Base-by-base conservation (phyloP, 2,888 invertebrate genomes). In the Agriopis leucophaearia region DNA sequence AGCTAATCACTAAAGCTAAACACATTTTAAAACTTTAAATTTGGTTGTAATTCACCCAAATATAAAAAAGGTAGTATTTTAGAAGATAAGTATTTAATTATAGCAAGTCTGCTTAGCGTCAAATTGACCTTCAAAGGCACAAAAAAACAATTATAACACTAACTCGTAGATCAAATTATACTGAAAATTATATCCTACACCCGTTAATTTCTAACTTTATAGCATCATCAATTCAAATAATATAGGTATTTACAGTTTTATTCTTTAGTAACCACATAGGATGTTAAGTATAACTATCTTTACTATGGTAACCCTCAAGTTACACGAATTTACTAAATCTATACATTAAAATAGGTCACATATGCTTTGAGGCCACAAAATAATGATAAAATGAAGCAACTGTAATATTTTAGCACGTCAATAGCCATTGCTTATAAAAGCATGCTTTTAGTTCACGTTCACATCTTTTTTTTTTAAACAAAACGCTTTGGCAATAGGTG, bases 101-200 rank as follows among this genome's bases (percentile, higher is more conserved):
- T 18, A 47, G 15, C 10, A 27, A 27, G 12, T 18, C 48, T 12
- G 69, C 70, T 74, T 70, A 74, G 66, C 68, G 72, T 77, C 72
- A 75, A 81, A 80, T 80, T 79, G 80, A 82, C 80, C 61, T 71
- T 63, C 38, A 59, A 81, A 82, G 81, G 81, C 81, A 81, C 71
- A 69, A 63, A 70, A 69, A 71, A 52, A 42, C 27, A 62, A 70
- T 63, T 52, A 65, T 58, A 13, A 13, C n/a, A n/a, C 7, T 13
- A n/a, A 44, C n/a, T 7, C 8, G 6, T 40, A 40, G 15, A 40
- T 16, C 13, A 38, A 54, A 54, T 40, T 15, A 38, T 16, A 15
- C 15, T 38, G 38, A 38, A 38, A 52, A 4, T 52, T 7, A 54
- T 51, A 35, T 7, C 1, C 12, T 35, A 51, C 35, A 51, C 7